phyloP scores from a whole-genome alignment of 2,888 invertebrate species.

The Resseliella maxima region DNA sequence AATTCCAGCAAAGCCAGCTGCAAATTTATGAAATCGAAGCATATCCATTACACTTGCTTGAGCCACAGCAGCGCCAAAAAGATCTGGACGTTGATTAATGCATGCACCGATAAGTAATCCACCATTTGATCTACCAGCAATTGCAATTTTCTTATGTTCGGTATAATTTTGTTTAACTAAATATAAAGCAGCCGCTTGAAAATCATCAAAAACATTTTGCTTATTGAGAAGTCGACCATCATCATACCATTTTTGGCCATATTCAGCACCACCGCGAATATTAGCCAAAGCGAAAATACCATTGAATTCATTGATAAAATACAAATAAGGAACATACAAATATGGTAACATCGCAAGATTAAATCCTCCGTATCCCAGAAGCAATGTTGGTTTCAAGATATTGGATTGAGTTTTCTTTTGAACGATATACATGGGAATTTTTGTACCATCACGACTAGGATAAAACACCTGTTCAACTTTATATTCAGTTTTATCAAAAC shows the following conservation, averaged over 20 bases:
- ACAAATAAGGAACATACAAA: constrained; percentile 88
- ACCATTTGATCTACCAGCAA: constrained; percentile 97
- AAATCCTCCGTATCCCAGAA: constrained; percentile 97
- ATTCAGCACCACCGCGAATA: constrained; percentile 96
- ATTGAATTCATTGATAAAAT: constrained; percentile 89
- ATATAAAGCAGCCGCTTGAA: constrained; percentile 91
- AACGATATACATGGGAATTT: constrained; percentile 95
- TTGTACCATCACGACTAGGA: constrained; percentile 89
- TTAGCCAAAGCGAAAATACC: constrained; percentile 95
- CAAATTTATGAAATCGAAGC: constrained; percentile 97
- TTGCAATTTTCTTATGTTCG: constrained; percentile 77
- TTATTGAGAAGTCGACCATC: constrained; percentile 90
- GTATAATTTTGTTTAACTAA: constrained; percentile 85
- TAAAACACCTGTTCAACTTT: too few species aligned
- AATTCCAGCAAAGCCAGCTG: constrained; percentile 96
- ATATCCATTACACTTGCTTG: constrained; percentile 98
- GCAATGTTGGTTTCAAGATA: constrained; percentile 81
- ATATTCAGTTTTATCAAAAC: constrained; percentile 82
- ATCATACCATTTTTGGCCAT: constrained; percentile 98
- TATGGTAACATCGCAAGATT: constrained; percentile 90
- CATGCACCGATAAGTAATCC: constrained; percentile 96
- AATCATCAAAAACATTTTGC: constrained; percentile 98
- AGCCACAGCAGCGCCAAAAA: constrained; percentile 92
- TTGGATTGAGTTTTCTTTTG: constrained; percentile 71
- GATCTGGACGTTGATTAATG: constrained; percentile 92